Conservation (phyloP, 2,888 invertebrate genomes). For the Dendrolimus pini region DNA sequence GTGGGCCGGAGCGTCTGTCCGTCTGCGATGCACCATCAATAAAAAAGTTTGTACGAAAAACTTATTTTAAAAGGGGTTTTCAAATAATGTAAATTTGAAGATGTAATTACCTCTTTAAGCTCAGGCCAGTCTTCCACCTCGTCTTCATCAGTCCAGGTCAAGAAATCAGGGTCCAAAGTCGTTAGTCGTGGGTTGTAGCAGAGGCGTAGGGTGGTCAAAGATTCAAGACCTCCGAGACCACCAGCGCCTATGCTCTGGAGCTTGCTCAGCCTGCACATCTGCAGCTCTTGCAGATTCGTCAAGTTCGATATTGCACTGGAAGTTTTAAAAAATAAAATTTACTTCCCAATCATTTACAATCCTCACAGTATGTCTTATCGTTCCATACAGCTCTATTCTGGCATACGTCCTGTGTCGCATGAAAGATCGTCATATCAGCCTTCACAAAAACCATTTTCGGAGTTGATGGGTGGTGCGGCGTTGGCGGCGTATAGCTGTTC, state of each 20-base stretch:
- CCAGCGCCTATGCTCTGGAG: constrained; percentile 73
- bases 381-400: too few relatives aligned
- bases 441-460: too few relatives aligned
- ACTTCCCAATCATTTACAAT: neutral
- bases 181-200: constrained; percentile 78
- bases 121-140: constrained; percentile 73
- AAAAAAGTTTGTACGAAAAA: too few relatives aligned
- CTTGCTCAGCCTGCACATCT: constrained; percentile 77
- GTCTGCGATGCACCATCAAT: too few relatives aligned
- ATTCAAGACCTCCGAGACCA: constrained; percentile 37
- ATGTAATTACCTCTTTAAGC: constrained; percentile 69
- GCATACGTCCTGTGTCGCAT: too few relatives aligned
- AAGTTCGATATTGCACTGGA: constrained; percentile 76
- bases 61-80: too few relatives aligned
- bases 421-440: too few relatives aligned
- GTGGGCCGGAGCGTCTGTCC: too few relatives aligned
- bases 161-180: constrained; percentile 74
- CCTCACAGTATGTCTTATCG: too few relatives aligned
- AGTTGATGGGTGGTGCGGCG: too few relatives aligned
- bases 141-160: constrained; percentile 56
- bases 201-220: constrained; percentile 74
- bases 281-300: constrained; percentile 74
- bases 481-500: too few relatives aligned
- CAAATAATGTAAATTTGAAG: too few relatives aligned
- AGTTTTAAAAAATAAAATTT: constrained; percentile 3